Percentiles rank a stretch among this genome's conserved stretches.
These are phyloP conservation scores for Styela clava DNA, from an alignment of 23 tunicate genomes.

Conservation along the genomic window DNA sequence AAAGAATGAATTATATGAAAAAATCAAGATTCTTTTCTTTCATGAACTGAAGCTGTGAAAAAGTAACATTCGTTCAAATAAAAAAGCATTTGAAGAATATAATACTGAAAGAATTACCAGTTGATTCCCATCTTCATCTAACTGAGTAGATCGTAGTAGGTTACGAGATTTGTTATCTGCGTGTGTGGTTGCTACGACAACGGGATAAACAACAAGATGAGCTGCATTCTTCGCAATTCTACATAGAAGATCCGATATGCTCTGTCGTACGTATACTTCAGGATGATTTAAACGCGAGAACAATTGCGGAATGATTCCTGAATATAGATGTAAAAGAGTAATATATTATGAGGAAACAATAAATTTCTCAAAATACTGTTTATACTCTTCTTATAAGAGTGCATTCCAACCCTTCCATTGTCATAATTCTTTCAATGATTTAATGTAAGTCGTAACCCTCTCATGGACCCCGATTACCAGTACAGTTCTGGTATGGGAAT, in stretches of 20 bases:
- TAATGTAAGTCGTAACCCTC: too few species aligned
- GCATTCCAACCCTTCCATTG: too few species aligned
- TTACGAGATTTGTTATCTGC: slow-evolving; percentile 67
- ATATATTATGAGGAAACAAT: not conserved
- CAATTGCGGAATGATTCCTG: slow-evolving; percentile 96
- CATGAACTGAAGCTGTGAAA: too few species aligned
- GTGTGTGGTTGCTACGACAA: slow-evolving; percentile 87
- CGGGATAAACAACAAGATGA: slow-evolving; percentile 91
- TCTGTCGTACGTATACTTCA: slow-evolving; percentile 77
- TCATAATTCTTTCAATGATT: too few species aligned
- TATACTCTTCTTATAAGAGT: too few species aligned
- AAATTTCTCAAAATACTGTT: not conserved
- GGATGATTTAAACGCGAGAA: slow-evolving; percentile 96
- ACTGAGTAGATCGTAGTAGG: not conserved
- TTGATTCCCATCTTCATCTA: not conserved
- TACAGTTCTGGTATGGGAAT: too few species aligned
- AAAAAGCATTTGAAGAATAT: too few species aligned
- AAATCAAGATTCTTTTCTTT: too few species aligned
- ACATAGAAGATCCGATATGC: slow-evolving; percentile 81
- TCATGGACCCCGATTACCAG: too few species aligned
- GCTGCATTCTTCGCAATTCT: slow-evolving; percentile 76
- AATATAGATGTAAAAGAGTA: not conserved
- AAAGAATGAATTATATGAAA: too few species aligned
- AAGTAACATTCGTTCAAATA: too few species aligned
- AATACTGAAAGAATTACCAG: too few species aligned